These are phyloP conservation scores for Macaca fascicularis DNA, from an alignment of 2,113 vertebrate species.

Conservation along the genomic window T2T-MFA8v1.1 NC_088392.1:50496501-50497000, in stretches of 20 bases:
- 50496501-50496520: not conserved
- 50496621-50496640: not conserved
- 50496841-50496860: not conserved
- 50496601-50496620: not conserved
- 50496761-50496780: not conserved
- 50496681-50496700: not conserved
- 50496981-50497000: too few relatives aligned
- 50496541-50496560: not conserved
- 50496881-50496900: not conserved
- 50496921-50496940: rapidly evolving
- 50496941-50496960: too few relatives aligned
- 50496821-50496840: not conserved
- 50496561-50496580: too few relatives aligned
- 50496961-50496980: too few relatives aligned
- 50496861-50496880: not conserved
- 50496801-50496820: not conserved
- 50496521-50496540: not conserved
- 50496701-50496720: not conserved
- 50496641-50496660: not conserved
- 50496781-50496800: not conserved
- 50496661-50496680: not conserved
- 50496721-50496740: not conserved
- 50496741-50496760: not conserved
- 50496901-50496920: not conserved
- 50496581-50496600: not conserved